Evolutionary conservation across 1,140 invertebrate species (phyloP), one percentile per base, ranked within the genome.

Genomic region (Ostrea denselamellosa): DNA sequence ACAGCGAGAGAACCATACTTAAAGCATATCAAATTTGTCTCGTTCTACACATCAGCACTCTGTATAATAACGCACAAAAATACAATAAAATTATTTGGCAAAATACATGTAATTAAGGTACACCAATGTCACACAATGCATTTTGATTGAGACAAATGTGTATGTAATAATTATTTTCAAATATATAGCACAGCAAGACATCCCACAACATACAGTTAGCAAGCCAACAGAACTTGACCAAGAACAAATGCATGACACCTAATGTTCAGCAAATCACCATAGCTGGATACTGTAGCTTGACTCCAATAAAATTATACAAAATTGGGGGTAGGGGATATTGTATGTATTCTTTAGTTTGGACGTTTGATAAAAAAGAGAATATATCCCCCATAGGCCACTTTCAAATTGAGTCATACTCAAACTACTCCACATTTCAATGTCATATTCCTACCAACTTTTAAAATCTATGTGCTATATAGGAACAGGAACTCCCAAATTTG

Each of bases 131-230:
- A 77, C 68, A 77, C 22, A 28, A 71, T 28, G 19, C 22, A 34
- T 77, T 77, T 77, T 77, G 68, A 77, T 77, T 77, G 68, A 77
- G 68, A 77, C 68, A 77, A 10, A 77, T 14, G 68, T 77, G n/a
- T 19, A 34, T 77, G 19, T 22, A n/a, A 53, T 62, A 8, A 25
- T 28, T 0, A 3, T 77, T n/a, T n/a, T n/a, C n/a, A n/a, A n/a
- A n/a, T 19, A 62, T 34, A 77, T 10, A 77, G 25, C 34, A 28
- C 68, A 34, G 25, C 68, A 77, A 77, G 7, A 77, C 68, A 28
- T 5, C 10, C 28, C 68, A 77, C 68, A 44, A 77, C 68, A 77
- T 5, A 44, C 0, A 77, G 8, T 28, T 17, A 28, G 28, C 28
- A 77, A 77, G 22, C 17, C 22, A n/a, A 25, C 10, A 77, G 68